Evolutionary conservation across 2,797 vertebrate species (phyloP).

Genomic region (Cryptoprocta ferox): DNA sequence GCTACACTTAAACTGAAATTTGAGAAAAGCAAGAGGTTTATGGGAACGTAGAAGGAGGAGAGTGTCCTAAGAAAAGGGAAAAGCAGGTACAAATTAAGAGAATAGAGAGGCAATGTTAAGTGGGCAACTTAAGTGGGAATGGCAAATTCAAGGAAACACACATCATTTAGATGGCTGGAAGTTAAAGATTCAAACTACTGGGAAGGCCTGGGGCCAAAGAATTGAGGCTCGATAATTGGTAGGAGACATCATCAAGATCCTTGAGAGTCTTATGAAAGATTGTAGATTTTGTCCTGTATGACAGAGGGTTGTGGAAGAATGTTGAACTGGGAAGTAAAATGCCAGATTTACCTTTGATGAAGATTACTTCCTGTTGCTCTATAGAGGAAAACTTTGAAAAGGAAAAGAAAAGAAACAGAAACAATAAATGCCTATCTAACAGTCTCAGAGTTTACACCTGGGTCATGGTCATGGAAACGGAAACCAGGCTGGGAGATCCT

Average conservation of each 20-base stretch:
- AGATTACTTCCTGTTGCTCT: neutral
- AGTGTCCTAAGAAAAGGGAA: neutral
- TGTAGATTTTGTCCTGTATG: neutral
- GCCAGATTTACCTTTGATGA: neutral
- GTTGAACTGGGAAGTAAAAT: neutral
- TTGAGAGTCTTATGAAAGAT: neutral
- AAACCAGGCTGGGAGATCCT: neutral
- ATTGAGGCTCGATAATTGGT: neutral
- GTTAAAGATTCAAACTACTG: neutral
- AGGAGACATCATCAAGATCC: neutral
- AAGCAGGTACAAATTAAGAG: neutral
- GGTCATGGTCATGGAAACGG: neutral
- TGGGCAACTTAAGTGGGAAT: too few relatives aligned
- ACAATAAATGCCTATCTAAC: neutral
- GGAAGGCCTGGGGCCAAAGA: neutral
- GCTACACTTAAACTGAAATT: neutral
- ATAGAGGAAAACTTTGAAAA: neutral
- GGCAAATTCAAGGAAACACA: neutral
- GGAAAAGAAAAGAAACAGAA: neutral
- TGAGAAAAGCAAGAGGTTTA: neutral
- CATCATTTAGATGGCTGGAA: neutral
- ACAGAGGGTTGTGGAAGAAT: neutral
- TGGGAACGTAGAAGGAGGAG: neutral
- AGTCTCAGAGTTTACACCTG: neutral
- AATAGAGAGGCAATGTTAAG: too few relatives aligned